phyloP scores from a whole-genome alignment of 2,888 invertebrate species.

The Mellilla xanthometata region DNA sequence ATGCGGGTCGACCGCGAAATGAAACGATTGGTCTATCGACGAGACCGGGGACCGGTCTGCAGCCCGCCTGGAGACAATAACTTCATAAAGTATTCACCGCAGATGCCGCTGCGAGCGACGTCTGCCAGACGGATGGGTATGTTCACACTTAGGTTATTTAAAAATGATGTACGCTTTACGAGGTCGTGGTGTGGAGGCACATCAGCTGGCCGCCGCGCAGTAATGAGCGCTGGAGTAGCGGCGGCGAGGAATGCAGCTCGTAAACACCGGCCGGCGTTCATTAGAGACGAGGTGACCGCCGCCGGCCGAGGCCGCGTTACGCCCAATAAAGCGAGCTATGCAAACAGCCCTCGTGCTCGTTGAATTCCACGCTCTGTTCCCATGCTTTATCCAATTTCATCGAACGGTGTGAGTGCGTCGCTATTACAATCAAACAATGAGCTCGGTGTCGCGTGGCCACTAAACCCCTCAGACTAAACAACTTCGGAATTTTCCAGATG shows the following conservation, averaged over 20 bases:
- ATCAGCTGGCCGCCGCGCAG: conserved; percentile 15
- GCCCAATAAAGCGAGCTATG: conserved; percentile 79
- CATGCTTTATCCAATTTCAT: conserved; percentile 80
- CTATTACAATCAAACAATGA: conserved; percentile 72
- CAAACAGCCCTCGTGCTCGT: conserved; percentile 68
- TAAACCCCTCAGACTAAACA: conserved; percentile 58
- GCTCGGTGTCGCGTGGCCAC: conserved; percentile 65
- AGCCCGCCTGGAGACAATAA: conserved; percentile 67
- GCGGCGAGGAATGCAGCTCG: conserved; percentile 11
- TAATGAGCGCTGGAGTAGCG: conserved; percentile 9
- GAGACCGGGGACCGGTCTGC: conserved; percentile 48
- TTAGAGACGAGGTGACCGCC: conserved; percentile 50
- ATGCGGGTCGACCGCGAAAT: conserved; percentile 77
- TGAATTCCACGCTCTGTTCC: conserved; percentile 74
- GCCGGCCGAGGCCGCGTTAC: conserved; percentile 57
- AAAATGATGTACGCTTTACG: conserved; percentile 22
- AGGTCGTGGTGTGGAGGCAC: conserved; percentile 16
- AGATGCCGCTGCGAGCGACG: conserved; percentile 52
- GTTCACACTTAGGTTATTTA: conserved; percentile 29
- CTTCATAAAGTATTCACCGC: conserved; percentile 74
- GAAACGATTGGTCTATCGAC: conserved; percentile 56
- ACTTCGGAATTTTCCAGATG: conserved; percentile 57
- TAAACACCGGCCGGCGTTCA: conserved; percentile 50
- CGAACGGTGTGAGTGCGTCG: conserved; percentile 63
- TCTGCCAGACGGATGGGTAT: conserved; percentile 36